Evolutionary conservation across 2,888 invertebrate species (phyloP).

Genomic region (Crossocerus cetratus): DNA sequence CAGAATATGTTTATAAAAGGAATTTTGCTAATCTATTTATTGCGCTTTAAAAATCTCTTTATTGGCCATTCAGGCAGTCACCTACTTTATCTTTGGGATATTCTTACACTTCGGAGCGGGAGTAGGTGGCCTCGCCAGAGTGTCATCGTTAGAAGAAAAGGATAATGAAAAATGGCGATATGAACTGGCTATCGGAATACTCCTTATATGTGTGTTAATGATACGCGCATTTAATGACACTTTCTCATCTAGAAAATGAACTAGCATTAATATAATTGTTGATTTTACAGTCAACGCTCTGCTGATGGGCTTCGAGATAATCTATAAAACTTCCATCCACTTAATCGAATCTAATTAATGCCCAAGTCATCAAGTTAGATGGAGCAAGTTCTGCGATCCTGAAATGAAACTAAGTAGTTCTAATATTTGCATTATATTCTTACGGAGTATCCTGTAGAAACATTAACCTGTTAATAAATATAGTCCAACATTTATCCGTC

Average conservation of each 20-base stretch:
- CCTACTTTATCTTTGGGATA: conserved; percentile 51
- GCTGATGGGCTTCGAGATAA: conserved; percentile 5
- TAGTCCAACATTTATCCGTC: too few relatives aligned
- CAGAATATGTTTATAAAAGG: not conserved
- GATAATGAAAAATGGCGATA: conserved; percentile 31
- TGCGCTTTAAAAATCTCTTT: not conserved
- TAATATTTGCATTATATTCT: too few relatives aligned
- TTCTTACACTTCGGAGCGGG: conserved; percentile 54
- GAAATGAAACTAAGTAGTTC: too few relatives aligned
- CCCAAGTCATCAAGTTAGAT: too few relatives aligned
- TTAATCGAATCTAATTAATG: too few relatives aligned
- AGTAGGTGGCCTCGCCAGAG: conserved; percentile 51
- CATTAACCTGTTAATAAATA: too few relatives aligned
- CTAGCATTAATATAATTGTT: not conserved
- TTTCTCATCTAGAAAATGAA: not conserved
- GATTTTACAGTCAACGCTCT: not conserved
- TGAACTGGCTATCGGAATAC: conserved; percentile 50
- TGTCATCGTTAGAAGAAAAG: conserved; percentile 18
- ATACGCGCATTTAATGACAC: not conserved
- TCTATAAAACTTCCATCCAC: not conserved
- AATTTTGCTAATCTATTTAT: not conserved
- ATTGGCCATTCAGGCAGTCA: conserved; percentile 47
- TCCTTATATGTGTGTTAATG: conserved; percentile 4
- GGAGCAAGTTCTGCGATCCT: too few relatives aligned
- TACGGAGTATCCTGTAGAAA: too few relatives aligned